These are phyloP conservation scores for Saccostrea echinata DNA, from an alignment of 1,140 invertebrate species.

Conservation along the genomic window DNA sequence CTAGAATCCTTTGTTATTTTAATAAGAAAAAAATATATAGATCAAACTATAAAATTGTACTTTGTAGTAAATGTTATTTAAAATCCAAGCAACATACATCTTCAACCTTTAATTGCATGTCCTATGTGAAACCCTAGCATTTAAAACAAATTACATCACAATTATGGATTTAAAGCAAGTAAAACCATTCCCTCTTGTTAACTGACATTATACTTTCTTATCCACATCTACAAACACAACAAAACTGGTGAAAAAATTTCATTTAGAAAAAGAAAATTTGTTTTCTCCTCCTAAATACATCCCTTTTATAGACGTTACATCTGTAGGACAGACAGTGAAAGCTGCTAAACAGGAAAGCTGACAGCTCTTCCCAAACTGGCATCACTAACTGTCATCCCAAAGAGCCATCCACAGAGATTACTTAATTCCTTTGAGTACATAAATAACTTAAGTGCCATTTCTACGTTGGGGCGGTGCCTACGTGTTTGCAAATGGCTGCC, in stretches of 20 bases:
- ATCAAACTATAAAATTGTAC: too few species aligned
- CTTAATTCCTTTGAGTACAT: constrained; percentile 17
- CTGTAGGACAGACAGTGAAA: not conserved
- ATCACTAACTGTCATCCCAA: not conserved
- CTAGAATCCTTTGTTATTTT: too few species aligned
- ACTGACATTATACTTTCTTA: not conserved
- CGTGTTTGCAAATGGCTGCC: constrained; percentile 56
- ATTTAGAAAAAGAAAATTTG: not conserved
- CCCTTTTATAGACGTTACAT: not conserved
- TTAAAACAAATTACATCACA: not conserved
- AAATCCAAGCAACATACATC: too few species aligned
- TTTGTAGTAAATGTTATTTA: too few species aligned
- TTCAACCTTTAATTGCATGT: not conserved
- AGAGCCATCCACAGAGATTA: not conserved
- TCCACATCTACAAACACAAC: not conserved
- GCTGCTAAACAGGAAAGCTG: not conserved
- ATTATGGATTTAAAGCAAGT: not conserved
- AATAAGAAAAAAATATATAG: too few species aligned
- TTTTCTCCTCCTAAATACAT: constrained; percentile 6
- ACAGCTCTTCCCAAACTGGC: not conserved
- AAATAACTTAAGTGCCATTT: constrained; percentile 21
- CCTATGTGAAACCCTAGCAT: not conserved
- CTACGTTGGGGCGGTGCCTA: constrained; percentile 1
- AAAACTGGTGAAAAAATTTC: not conserved
- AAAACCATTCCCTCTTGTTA: not conserved